Conservation (phyloP, 2,797 vertebrate genomes). For the Gymnocypris eckloni region DNA sequence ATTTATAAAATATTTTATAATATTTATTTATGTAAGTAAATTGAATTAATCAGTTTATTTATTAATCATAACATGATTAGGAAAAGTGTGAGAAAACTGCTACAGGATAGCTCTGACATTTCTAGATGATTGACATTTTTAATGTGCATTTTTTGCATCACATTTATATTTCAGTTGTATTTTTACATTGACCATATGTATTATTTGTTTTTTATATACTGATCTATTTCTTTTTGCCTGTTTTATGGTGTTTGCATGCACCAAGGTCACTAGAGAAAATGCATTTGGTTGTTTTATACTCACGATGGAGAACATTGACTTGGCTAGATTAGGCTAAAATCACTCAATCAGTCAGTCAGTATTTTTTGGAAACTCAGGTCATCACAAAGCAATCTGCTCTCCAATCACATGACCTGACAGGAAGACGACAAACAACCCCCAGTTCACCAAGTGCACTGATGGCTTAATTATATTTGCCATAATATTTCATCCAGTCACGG, state of each 20-base stretch:
- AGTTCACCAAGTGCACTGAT: conserved; percentile 34
- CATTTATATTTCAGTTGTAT: background rate
- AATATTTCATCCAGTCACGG: conserved; percentile 49
- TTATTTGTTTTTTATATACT: background rate
- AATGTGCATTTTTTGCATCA: background rate
- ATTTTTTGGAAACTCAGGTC: conserved; percentile 4
- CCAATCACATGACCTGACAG: conserved; percentile 33
- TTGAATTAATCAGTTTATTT: background rate
- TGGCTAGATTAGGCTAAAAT: background rate
- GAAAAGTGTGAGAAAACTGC: background rate
- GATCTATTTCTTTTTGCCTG: background rate
- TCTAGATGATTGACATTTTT: background rate
- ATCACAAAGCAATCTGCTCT: conserved; percentile 23
- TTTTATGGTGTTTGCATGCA: background rate
- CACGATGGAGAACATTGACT: background rate
- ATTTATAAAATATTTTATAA: background rate
- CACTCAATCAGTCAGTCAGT: background rate
- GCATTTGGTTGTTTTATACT: background rate
- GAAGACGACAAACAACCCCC: conserved; percentile 31
- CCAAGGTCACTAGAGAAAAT: background rate
- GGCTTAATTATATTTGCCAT: conserved; percentile 48
- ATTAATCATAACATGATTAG: background rate
- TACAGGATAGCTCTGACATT: background rate
- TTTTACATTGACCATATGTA: background rate
- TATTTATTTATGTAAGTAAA: background rate